These are phyloP conservation scores for Caenorhabditis latens DNA, from an alignment of 1,140 invertebrate species.

Conservation along the genomic window DNA sequence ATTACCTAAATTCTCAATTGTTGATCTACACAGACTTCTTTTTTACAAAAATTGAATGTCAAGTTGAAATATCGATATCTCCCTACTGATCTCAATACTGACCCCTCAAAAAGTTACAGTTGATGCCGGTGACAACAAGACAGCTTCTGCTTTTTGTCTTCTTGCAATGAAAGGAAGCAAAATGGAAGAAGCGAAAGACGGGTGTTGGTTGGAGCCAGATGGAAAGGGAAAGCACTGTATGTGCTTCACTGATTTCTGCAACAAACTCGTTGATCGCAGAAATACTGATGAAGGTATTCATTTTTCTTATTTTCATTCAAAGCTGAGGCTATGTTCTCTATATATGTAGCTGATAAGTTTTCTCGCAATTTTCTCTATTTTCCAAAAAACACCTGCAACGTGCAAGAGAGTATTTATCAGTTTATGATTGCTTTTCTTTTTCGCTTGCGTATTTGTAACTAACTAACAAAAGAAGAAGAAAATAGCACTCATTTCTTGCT, in stretches of 20 bases:
- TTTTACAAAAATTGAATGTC: no score
- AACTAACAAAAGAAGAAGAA: slow-evolving; percentile 12
- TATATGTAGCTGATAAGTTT: not conserved
- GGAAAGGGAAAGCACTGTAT: slow-evolving; percentile 66
- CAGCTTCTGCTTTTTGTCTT: slow-evolving; percentile 64
- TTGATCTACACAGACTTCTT: no score
- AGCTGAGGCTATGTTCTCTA: no score
- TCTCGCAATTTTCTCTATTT: not conserved
- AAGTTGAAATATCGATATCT: no score
- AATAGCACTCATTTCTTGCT: slow-evolving; percentile 13
- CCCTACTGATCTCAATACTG: not conserved
- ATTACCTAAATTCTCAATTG: no score
- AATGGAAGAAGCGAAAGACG: slow-evolving; percentile 57
- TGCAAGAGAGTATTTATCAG: slow-evolving; percentile 33
- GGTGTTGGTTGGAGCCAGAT: slow-evolving; percentile 67
- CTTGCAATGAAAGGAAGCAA: slow-evolving; percentile 58
- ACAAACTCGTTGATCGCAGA: slow-evolving; percentile 60
- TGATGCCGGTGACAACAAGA: slow-evolving; percentile 65
- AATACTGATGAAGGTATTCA: slow-evolving; percentile 37
- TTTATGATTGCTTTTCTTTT: slow-evolving; percentile 32
- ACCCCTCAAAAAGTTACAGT: slow-evolving; percentile 55
- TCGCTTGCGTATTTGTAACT: not conserved
- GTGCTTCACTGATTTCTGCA: slow-evolving; percentile 65
- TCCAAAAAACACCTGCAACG: slow-evolving; percentile 11
- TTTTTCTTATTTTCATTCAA: not conserved